phyloP scores from a whole-genome alignment of 2,888 invertebrate genomes.

The Drosophila parthenogenetica region DNA sequence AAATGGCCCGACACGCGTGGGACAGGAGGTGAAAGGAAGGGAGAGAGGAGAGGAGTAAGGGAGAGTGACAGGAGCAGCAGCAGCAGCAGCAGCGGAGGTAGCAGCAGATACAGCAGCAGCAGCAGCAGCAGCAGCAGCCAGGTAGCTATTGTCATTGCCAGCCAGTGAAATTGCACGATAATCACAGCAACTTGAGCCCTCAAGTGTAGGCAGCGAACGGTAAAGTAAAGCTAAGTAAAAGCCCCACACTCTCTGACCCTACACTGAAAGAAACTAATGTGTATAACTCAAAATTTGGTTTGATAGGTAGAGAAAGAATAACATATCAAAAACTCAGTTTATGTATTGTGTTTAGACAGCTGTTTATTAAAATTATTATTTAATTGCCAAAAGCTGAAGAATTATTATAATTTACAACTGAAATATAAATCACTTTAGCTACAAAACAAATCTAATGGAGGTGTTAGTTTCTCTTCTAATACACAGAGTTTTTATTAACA shows the following conservation, averaged over 20 bases:
- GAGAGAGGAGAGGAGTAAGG: not conserved
- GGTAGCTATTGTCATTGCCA: conserved; percentile 64
- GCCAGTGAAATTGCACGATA: conserved; percentile 76
- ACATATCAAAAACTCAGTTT: no score
- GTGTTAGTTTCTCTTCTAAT: no score
- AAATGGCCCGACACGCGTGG: conserved; percentile 70
- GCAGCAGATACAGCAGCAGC: conserved; percentile 12
- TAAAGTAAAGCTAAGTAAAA: conserved; percentile 8
- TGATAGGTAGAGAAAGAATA: no score
- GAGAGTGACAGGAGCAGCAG: conserved; percentile 2
- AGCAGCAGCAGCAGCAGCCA: conserved; percentile 19
- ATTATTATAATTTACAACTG: no score
- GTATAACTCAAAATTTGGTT: not conserved
- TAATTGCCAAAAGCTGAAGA: no score
- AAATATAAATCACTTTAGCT: no score
- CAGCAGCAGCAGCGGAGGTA: conserved; percentile 16
- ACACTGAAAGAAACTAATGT: not conserved
- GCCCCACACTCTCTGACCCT: not conserved
- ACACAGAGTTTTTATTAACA: no score
- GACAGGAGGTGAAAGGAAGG: conserved; percentile 18
- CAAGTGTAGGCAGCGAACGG: conserved; percentile 59
- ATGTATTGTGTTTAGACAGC: no score
- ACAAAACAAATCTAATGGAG: no score
- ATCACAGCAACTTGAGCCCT: conserved; percentile 79
- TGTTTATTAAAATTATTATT: no score